Conservation (phyloP, 2,888 invertebrate genomes). For the Amitus sp. region DNA sequence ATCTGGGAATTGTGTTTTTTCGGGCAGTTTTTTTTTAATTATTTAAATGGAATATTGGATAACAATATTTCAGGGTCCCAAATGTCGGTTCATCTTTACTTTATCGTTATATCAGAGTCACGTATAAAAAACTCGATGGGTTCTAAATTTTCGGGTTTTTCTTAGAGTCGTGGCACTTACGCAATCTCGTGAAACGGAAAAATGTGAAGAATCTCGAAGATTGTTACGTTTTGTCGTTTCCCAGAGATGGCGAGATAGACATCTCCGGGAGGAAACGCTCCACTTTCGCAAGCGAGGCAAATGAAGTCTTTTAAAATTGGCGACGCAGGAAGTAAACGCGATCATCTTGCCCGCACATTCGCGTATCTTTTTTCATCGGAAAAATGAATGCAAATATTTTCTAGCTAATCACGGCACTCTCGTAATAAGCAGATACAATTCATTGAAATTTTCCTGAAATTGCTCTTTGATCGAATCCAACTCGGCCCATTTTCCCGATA, state of each 20-base stretch:
- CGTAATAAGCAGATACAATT: conserved; percentile 19
- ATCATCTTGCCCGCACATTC: neutral
- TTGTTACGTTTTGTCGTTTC: conserved; percentile 37
- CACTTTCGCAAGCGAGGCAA: conserved; percentile 49
- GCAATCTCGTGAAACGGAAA: conserved; percentile 25
- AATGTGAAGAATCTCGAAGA: conserved; percentile 39
- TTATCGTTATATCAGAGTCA: conserved; percentile 1
- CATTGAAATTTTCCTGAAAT: conserved; percentile 9
- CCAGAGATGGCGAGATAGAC: conserved; percentile 49
- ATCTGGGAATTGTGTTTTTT: too few species aligned
- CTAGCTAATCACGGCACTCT: conserved; percentile 27
- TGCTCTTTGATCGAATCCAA: neutral
- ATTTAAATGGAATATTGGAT: too few species aligned
- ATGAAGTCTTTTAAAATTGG: conserved; percentile 28
- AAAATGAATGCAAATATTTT: conserved; percentile 4
- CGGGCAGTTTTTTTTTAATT: too few species aligned
- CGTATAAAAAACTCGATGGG: conserved; percentile 4
- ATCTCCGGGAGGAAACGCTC: conserved; percentile 57
- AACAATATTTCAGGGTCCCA: too few species aligned
- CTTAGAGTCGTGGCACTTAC: conserved; percentile 27
- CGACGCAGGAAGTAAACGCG: conserved; percentile 27
- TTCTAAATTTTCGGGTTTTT: too few species aligned
- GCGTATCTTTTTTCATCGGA: neutral
- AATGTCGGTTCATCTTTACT: too few species aligned
- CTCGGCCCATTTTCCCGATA: neutral